These are phyloP conservation scores for Sarcophaga caerulescens DNA, from an alignment of 2,888 invertebrate genomes.

Conservation along the genomic window DNA sequence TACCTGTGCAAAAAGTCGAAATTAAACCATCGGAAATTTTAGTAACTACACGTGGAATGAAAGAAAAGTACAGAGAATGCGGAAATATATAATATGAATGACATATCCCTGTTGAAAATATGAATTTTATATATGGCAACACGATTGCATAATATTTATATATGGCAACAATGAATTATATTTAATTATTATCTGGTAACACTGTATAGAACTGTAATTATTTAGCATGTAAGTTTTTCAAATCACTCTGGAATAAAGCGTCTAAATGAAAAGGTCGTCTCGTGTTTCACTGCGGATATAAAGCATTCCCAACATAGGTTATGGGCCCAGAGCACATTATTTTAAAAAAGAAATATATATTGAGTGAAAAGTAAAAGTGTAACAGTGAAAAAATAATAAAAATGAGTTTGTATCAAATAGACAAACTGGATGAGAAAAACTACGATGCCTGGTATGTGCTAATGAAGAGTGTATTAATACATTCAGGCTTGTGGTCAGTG, in stretches of 20 bases:
- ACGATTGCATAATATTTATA: no score
- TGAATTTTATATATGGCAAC: no score
- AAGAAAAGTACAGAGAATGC: background rate
- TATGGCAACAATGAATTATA: no score
- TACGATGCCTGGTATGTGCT: conserved; percentile 37
- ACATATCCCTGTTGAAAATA: no score
- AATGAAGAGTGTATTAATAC: conserved; percentile 31
- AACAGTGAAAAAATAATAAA: background rate
- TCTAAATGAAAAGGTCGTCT: no score
- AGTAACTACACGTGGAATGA: background rate
- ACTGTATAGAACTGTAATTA: no score
- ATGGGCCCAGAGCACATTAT: background rate
- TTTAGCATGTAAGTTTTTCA: no score
- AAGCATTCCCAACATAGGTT: background rate
- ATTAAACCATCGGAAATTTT: background rate
- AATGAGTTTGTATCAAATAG: conserved; percentile 42
- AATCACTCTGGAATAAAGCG: no score
- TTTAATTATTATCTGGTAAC: no score
- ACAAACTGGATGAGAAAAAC: conserved; percentile 37
- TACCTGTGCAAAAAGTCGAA: background rate
- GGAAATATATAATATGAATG: background rate
- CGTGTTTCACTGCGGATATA: no score
- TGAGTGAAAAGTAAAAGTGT: background rate
- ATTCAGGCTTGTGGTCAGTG: conserved; percentile 27
- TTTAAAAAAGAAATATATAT: background rate